Evolutionary conservation across 1,140 invertebrate species (phyloP).

Genomic region (Aphis craccivora): DNA sequence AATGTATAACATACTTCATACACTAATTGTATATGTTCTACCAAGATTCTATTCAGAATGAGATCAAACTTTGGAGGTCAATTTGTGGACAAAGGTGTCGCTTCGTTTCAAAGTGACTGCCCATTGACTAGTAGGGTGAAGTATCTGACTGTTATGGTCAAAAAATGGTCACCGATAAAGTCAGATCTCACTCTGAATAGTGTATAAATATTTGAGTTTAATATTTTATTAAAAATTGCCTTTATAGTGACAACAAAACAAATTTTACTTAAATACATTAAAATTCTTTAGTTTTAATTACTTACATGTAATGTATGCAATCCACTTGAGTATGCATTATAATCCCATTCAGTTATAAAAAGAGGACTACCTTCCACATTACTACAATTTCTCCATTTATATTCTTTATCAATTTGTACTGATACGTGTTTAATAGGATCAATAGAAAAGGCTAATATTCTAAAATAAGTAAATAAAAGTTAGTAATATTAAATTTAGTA

Average conservation of each 20-base stretch:
- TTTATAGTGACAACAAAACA: neutral
- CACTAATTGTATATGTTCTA: neutral
- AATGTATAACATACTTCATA: neutral
- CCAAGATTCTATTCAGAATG: too few species aligned
- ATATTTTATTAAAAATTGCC: neutral
- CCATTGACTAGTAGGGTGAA: too few species aligned
- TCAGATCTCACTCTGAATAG: too few species aligned
- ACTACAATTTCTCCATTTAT: slow-evolving; percentile 71
- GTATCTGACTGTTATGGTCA: too few species aligned
- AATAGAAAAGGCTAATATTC: slow-evolving; percentile 79
- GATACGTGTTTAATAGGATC: slow-evolving; percentile 70
- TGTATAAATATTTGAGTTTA: neutral
- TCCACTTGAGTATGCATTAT: slow-evolving; percentile 71
- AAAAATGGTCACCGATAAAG: too few species aligned
- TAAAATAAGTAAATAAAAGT: slow-evolving; percentile 63
- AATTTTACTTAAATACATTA: neutral
- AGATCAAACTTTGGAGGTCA: too few species aligned
- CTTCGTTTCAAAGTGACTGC: too few species aligned
- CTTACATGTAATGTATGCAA: slow-evolving; percentile 75
- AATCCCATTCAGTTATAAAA: slow-evolving; percentile 77
- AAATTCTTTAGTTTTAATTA: slow-evolving; percentile 9
- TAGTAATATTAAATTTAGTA: neutral
- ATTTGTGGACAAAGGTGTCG: too few species aligned
- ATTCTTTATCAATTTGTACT: slow-evolving; percentile 72
- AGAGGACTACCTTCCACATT: slow-evolving; percentile 72